These are phyloP conservation scores for Amphiprion percula DNA, from an alignment of 2,113 vertebrate genomes.

Conservation along the genomic window DNA sequence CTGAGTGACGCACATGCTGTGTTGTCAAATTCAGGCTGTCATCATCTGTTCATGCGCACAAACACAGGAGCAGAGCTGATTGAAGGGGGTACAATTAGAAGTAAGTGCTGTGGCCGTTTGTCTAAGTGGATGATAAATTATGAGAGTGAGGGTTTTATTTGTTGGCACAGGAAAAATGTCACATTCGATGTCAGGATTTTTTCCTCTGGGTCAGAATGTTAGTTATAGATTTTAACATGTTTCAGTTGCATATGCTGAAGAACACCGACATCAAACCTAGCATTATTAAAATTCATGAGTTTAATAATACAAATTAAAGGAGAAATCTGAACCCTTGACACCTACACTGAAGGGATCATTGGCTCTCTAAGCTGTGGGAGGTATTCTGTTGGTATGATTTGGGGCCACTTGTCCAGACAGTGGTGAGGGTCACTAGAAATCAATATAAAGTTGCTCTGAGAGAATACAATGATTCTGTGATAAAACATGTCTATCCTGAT, in stretches of 20 bases:
- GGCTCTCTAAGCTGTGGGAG: too few species aligned
- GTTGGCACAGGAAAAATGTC: not conserved
- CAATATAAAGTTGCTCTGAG: too few species aligned
- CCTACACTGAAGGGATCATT: too few species aligned
- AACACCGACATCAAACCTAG: not conserved
- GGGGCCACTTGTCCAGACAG: too few species aligned
- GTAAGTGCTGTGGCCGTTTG: constrained; percentile 33
- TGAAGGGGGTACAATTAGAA: constrained; percentile 37
- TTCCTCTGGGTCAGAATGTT: not conserved
- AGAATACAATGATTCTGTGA: too few species aligned
- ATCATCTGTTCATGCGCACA: not conserved
- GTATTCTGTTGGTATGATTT: too few species aligned
- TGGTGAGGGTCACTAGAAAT: too few species aligned
- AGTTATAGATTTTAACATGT: not conserved
- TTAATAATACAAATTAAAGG: not conserved
- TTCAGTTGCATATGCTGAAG: not conserved
- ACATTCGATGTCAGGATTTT: not conserved
- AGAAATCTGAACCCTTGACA: too few species aligned
- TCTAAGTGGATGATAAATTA: constrained; percentile 42
- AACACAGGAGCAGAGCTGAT: constrained; percentile 13
- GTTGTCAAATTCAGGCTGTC: constrained; percentile 24
- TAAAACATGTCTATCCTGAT: too few species aligned
- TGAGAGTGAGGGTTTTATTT: constrained; percentile 13
- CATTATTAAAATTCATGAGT: constrained; percentile 20
- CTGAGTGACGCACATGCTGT: constrained; percentile 9